Evolutionary conservation across 2,113 vertebrate species (phyloP), one percentile per base, ranked within the genome.

Genomic region (Ariopsis seemanni): DNA sequence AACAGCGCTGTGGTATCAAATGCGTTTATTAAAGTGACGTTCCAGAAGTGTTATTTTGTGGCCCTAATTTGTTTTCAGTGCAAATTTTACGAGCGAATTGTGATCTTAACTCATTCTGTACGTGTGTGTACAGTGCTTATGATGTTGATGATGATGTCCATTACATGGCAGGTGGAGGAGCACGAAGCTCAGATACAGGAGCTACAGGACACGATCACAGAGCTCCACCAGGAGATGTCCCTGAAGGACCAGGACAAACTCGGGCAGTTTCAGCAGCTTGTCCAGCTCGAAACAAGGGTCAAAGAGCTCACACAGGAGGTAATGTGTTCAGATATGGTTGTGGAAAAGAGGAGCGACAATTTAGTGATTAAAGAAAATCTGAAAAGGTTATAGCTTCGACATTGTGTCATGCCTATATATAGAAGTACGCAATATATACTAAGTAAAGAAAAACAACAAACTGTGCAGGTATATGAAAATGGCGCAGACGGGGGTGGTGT

Each of bases 111-210:
- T 18, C 4, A 18, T n/a, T 65, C 53, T 53, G 9, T 53, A 53
- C 7, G 1, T 63, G 62, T 30, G 65, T 27, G 15, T 15, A 6
- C 27, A 15, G 65, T 7, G 27, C 14, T 17, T 8, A 22, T 48
- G 71, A 52, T 10, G 15, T 5, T 30, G 52, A 7, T 60, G 78
- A 10, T 83, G 55, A 27, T 58, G 63, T 71, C 55, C 22, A 25
- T 14, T 60, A 8, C 17, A 72, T 63, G 87, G 89, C 42, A 94
- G 92, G 75, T 92, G 87, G 89, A 91, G 86, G 91, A 90, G 80
- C 89, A 90, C 27, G 92, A 95, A 67, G 15, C 85, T 82, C 93
- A 93, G 82, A 89, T 92, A 69, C 93, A 92, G 78, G 91, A 93
- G 57, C 83, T 93, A 14, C 90, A 92, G 84, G 86, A 91, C 63